phyloP scores from a whole-genome alignment of 2,113 vertebrate genomes.

The Narcine bancroftii region DNA sequence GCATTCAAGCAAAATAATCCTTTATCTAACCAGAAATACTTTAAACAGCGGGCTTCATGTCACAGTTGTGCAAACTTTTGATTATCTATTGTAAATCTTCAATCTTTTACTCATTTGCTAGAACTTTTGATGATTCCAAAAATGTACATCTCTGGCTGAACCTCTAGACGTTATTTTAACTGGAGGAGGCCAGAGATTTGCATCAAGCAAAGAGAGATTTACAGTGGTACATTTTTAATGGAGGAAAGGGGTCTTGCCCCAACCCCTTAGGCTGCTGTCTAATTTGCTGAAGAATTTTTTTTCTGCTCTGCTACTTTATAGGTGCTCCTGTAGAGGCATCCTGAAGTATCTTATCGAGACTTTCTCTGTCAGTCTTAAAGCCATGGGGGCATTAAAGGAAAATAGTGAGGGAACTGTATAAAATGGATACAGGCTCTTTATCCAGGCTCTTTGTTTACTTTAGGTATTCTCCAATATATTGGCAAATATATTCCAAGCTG shows the following conservation, averaged over 20 bases:
- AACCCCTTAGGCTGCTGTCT: not conserved
- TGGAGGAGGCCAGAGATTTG: not conserved
- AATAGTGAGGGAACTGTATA: no score
- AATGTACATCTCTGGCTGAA: not conserved
- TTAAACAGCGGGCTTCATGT: not conserved
- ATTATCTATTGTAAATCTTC: no score
- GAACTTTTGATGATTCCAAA: not conserved
- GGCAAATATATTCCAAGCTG: not conserved
- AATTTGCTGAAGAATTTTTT: not conserved
- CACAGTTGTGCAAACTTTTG: not conserved
- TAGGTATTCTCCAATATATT: not conserved
- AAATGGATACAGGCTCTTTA: no score
- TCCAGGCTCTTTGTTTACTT: not conserved
- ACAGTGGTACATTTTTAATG: not conserved
- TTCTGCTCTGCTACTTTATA: not conserved
- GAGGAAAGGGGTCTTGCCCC: not conserved
- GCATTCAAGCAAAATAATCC: not conserved
- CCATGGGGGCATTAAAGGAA: not conserved
- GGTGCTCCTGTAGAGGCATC: not conserved
- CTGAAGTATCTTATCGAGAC: not conserved
- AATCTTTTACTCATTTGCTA: not conserved
- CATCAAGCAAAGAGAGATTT: not conserved
- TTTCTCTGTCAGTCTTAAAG: not conserved
- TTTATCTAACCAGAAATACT: not conserved
- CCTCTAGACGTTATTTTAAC: not conserved